Base-by-base conservation (phyloP, 2,888 invertebrate genomes). In the Limnephilus rhombicus region DNA sequence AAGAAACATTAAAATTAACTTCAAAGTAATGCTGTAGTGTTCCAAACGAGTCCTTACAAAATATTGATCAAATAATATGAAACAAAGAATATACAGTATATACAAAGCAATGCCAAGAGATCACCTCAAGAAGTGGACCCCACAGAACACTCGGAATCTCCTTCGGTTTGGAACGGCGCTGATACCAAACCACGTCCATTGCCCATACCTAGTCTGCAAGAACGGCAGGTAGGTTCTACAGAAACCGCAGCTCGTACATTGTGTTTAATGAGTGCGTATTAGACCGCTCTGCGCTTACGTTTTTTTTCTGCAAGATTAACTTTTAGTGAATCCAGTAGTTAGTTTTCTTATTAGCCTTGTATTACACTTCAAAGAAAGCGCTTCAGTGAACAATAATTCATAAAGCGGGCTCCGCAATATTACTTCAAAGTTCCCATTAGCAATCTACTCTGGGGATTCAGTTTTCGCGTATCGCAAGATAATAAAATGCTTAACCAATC, bases 261-360 rank as follows among this genome's bases (percentile, higher is more conserved):
- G 68, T n/a, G 24, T 68, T 24, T 68, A 68, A 24, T 68, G 68
- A 68, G 7, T 68, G 68, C 24, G 68, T 68, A 68, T 68, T 68
- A 68, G 68, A 68, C 68, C 24, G 68, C 68, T 68, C 68, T n/a
- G 68, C 68, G 68, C 68, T 68, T 68, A 68, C 68, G 68, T 68
- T 68, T 68, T 68, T 68, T 68, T 68, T 68, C 68, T 68, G 68
- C 68, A n/a, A 68, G 68, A 68, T 68, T 68, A 68, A 68, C 68
- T 68, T 68, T 68, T 68, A 68, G 68, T 68, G 68, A 68, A 68
- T 68, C 68, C 68, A 68, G 68, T 24, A 68, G 68, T 68, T 68
- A 68, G 68, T 68, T 68, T 68, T 68, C 68, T 68, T 68, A 68
- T 68, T 68, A 68, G 68, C 68, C 24, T 68, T 68, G 68, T n/a